These are phyloP conservation scores for fruit fly (Drosophila melanogaster) DNA, from an alignment of 1,140 invertebrate genomes.

Conservation along the genomic window Release_6_plus_ISO1_MT NT_037436.4:14703501-14704000, in stretches of 20 bases:
- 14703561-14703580: constrained; percentile 13
- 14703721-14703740: constrained; percentile 5
- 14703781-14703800: constrained; percentile 26
- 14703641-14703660: constrained; percentile 37
- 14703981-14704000: too few species aligned
- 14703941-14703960: not conserved
- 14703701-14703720: constrained; percentile 38
- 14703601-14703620: constrained; percentile 38
- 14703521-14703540: constrained; percentile 5
- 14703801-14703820: not conserved
- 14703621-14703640: constrained; percentile 28
- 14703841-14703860: constrained; percentile 28
- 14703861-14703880: constrained; percentile 41
- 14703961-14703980: not conserved
- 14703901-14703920: constrained; percentile 3
- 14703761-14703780: constrained; percentile 52
- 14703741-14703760: constrained; percentile 29
- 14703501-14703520: constrained; percentile 20
- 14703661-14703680: constrained; percentile 33
- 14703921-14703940: not conserved
- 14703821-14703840: constrained; percentile 33
- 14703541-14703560: constrained; percentile 21
- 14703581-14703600: constrained; percentile 13
- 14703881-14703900: constrained; percentile 1
- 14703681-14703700: constrained; percentile 27